A percentile compares a stretch with the other conserved stretches of the same genome.
phyloP scores from a whole-genome alignment of 2,888 invertebrate species.

The Fragum sueziense region DNA sequence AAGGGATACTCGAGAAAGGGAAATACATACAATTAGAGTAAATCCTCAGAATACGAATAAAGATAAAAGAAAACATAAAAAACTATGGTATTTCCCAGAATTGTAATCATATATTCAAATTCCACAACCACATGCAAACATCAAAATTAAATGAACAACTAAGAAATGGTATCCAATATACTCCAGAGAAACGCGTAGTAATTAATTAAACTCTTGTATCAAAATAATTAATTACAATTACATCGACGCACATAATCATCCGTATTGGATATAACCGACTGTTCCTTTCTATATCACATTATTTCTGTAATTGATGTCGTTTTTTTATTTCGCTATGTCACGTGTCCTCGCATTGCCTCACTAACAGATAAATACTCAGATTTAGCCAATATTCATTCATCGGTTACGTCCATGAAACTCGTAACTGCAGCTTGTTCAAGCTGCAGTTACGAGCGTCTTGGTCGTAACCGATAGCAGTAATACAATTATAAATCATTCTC shows the following conservation, averaged over 20 bases:
- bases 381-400: constrained; percentile 8
- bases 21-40: too few relatives aligned
- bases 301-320: constrained; percentile 22
- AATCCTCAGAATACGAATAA: too few relatives aligned
- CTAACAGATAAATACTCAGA: constrained; percentile 4
- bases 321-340: constrained; percentile 12
- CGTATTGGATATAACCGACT: neutral
- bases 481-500: too few relatives aligned
- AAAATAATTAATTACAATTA: constrained; percentile 26
- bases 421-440: too few relatives aligned
- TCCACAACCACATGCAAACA: neutral
- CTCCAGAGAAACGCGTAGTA: constrained; percentile 1
- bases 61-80: too few relatives aligned
- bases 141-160: neutral
- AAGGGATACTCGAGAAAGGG: too few relatives aligned
- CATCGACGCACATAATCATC: neutral
- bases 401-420: too few relatives aligned
- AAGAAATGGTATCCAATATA: neutral
- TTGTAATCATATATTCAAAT: neutral
- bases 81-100: neutral
- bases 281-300: constrained; percentile 8
- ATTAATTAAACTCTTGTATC: constrained; percentile 24
- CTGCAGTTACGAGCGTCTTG: too few relatives aligned
- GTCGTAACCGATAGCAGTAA: too few relatives aligned
- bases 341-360: neutral